Base-by-base conservation (phyloP, 2,888 invertebrate genomes). In the Drosophila pegasa region DNA sequence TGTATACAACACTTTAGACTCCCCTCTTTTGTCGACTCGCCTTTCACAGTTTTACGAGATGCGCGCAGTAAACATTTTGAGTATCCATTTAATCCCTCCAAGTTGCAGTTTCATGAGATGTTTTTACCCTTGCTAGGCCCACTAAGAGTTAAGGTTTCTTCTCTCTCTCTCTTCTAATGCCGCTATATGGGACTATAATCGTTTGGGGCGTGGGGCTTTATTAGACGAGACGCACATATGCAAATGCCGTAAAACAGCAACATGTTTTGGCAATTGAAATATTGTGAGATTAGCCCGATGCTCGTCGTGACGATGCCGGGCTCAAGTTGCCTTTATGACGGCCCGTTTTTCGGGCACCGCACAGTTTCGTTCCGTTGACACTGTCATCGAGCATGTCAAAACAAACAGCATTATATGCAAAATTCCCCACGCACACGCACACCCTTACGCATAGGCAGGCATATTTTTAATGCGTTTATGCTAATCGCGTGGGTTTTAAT, bases 381-480 rank as follows among this genome's bases (percentile, higher is more conserved):
- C 76, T 90, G 89, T 88, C 90, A 90, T 87, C 89, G 83, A 79
- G 85, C 72, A 82, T 89, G 90, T 89, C 89, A 89, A 87, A 90
- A 89, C 89, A 91, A 89, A 89, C 87, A 85, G 79, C 80, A 86
- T 85, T 83, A 83, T 85, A 89, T 89, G 87, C 73, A 88, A 89
- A 86, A 83, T 82, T 86, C 64, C 6, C 33, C 48, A 41, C 48
- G 56, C 55, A 22, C 33, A 22, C 37, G 33, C 47, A 25, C 33
- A 40, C 33, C 47, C 74, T 45, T 41, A 66, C 57, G 59, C 63
- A 57, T 41, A 72, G 75, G 75, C 75, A 86, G 87, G 83, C 88
- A 87, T 84, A 85, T 85, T 91, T 85, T 90, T 90, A 90, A 90
- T 90, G 90, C 90, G 88, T 90, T 90, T 91, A 90, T 91, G 91